Conservation (phyloP, 2,888 invertebrate species). For the Elysia crispata region DNA sequence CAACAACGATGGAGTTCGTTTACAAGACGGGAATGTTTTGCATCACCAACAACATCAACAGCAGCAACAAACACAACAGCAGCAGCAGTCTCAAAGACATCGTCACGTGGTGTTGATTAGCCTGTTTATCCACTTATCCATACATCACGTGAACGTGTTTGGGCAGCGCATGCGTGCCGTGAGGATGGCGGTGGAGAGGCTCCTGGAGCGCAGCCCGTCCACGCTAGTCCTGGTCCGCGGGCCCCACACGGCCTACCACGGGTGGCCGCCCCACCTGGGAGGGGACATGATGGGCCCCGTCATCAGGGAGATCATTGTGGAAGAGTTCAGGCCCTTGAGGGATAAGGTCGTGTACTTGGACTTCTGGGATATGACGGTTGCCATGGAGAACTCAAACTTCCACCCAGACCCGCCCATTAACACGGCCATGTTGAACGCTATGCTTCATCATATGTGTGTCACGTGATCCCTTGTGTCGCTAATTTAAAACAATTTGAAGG, state of each 20-base stretch:
- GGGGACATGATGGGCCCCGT: constrained; percentile 19
- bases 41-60: no score
- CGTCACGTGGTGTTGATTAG: neutral
- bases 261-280: constrained; percentile 25
- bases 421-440: constrained; percentile 35
- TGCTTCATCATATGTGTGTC: constrained; percentile 13
- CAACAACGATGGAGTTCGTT: no score
- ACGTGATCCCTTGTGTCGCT: no score
- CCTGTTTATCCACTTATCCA: constrained; percentile 25
- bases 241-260: constrained; percentile 26
- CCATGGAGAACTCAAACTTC: constrained; percentile 25
- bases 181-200: constrained; percentile 11
- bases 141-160: constrained; percentile 23
- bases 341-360: constrained; percentile 37
- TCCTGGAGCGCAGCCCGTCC: constrained; percentile 1
- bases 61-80: no score
- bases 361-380: constrained; percentile 46
- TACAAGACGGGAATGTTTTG: no score
- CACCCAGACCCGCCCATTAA: constrained; percentile 21
- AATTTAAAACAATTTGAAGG: no score
- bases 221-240: constrained; percentile 20
- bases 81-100: no score
- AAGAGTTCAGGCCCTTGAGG: neutral
- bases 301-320: neutral
- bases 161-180: neutral